Conservation (phyloP, 2,797 vertebrate genomes). For the Acanthornis magna region DNA sequence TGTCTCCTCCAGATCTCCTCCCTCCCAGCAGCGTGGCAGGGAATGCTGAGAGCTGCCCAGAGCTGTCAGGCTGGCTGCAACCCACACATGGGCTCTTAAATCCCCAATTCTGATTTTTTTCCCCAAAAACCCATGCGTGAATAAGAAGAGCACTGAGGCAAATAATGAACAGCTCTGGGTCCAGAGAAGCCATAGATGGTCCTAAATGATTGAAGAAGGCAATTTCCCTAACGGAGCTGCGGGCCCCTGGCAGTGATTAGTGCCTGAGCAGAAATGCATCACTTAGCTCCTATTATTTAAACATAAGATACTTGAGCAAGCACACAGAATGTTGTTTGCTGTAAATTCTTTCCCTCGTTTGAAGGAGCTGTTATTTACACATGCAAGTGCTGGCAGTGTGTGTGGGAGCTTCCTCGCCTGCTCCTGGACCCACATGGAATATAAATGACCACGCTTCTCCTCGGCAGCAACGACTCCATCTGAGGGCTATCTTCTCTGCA, state of each 20-base stretch:
- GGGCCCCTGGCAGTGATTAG: constrained; percentile 12
- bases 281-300: constrained; percentile 31
- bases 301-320: neutral
- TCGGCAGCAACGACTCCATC: neutral
- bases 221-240: neutral
- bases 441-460: constrained; percentile 38
- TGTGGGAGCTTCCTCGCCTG: neutral
- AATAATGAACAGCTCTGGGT: neutral
- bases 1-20: neutral
- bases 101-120: neutral
- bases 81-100: neutral
- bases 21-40: accelerated
- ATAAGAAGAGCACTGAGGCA: neutral
- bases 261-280: constrained; percentile 15
- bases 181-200: neutral
- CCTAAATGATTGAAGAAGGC: constrained; percentile 32
- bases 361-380: constrained; percentile 9
- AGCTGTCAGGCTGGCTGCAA: neutral
- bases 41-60: neutral
- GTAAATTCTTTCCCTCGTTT: neutral
- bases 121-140: accelerated
- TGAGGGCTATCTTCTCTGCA: neutral
- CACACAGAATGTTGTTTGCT: constrained; percentile 7
- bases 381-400: neutral
- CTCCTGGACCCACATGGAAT: constrained; percentile 28